phyloP scores from a whole-genome alignment of 1,140 invertebrate genomes.

The Caerostris darwini region DNA sequence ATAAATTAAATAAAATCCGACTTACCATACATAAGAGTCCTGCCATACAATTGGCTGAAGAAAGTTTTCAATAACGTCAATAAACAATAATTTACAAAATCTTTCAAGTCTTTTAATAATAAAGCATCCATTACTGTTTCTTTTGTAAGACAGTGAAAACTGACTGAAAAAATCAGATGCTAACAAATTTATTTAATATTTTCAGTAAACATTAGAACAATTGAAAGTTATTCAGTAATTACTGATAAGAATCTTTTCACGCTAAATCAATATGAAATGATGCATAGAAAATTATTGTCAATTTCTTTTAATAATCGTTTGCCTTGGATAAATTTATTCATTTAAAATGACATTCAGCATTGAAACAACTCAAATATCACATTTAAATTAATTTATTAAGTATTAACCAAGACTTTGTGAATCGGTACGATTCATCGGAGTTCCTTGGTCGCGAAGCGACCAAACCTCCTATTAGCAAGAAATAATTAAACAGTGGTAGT shows the following conservation, averaged over 20 bases:
- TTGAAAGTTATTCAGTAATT: neutral
- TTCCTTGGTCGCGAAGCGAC: too few species aligned
- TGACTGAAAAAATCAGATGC: neutral
- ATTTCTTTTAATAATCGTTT: neutral
- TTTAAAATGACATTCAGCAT: neutral
- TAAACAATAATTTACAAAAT: neutral
- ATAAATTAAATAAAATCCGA: neutral
- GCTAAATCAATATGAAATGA: neutral
- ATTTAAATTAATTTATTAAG: too few species aligned
- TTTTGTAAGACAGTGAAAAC: neutral
- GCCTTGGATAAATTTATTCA: neutral
- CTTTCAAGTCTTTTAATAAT: neutral
- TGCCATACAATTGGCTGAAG: neutral
- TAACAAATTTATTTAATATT: neutral
- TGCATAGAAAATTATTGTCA: neutral
- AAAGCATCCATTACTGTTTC: neutral
- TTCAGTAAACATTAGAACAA: neutral
- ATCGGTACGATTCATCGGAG: too few species aligned
- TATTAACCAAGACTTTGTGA: too few species aligned
- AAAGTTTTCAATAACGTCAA: neutral
- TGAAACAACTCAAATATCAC: neutral
- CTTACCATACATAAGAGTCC: slow-evolving; percentile 1
- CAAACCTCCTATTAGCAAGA: too few species aligned
- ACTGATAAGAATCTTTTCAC: neutral
- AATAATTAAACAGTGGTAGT: too few species aligned